phyloP scores from a whole-genome alignment of 2,888 invertebrate genomes.

The Drosophila paracracens region DNA sequence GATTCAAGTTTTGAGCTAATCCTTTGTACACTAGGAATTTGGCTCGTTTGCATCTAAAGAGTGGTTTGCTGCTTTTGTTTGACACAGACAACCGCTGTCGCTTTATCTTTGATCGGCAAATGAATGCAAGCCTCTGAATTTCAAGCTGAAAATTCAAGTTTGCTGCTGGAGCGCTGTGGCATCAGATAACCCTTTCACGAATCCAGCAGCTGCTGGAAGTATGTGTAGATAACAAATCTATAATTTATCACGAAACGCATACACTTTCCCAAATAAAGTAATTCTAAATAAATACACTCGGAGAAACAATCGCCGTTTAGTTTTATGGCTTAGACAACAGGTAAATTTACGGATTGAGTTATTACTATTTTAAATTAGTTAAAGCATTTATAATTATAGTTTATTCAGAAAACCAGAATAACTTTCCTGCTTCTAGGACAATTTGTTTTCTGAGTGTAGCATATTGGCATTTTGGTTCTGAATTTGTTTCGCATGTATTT shows the following conservation, averaged over 20 bases:
- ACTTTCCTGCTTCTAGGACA: neutral
- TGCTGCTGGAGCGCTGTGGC: neutral
- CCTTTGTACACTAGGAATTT: neutral
- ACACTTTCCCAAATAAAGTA: neutral
- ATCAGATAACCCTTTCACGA: neutral
- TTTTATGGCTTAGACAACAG: neutral
- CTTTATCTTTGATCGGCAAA: neutral
- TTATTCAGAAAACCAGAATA: neutral
- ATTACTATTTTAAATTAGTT: neutral
- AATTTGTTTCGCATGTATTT: slow-evolving; percentile 22
- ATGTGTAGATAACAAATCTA: neutral
- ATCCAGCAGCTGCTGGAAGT: neutral
- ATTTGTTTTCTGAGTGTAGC: neutral
- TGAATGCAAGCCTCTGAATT: neutral
- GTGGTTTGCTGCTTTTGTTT: neutral
- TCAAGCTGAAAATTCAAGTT: neutral
- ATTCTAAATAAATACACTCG: neutral
- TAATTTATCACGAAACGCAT: neutral
- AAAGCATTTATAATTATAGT: neutral
- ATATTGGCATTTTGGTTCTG: neutral
- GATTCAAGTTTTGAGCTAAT: neutral
- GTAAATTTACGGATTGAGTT: neutral
- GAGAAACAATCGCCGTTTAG: neutral
- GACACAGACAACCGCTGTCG: neutral
- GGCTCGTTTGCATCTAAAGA: neutral